Evolutionary conservation across 2,888 invertebrate genomes (phyloP).

Genomic region (Ectobius pallidus): DNA sequence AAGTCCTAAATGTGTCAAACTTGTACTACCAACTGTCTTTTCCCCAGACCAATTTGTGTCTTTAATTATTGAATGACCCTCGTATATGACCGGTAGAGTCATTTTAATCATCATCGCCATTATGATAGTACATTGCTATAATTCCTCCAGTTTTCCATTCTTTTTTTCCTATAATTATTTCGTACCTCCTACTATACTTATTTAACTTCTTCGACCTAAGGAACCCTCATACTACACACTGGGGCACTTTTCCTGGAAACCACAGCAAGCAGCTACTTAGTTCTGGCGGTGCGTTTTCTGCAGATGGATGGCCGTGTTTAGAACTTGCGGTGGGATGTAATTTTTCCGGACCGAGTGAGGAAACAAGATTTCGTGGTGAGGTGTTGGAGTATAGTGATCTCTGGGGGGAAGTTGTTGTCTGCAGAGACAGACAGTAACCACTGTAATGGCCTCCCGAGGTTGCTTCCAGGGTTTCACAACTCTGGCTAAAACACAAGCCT

Average conservation of each 20-base stretch:
- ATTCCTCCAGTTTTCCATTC: no score
- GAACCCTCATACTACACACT: neutral
- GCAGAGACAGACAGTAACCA: constrained; percentile 3
- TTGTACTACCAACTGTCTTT: no score
- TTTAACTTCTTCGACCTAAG: no score
- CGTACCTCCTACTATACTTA: no score
- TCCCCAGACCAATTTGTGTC: no score
- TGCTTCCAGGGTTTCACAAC: neutral
- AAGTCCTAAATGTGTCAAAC: no score
- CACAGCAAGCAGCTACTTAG: no score
- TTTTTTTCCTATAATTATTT: no score
- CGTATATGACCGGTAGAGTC: no score
- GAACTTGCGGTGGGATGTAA: constrained; percentile 7
- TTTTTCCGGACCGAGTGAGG: neutral
- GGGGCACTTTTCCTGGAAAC: neutral
- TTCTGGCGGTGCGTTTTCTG: neutral
- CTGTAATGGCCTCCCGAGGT: constrained; percentile 3
- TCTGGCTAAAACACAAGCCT: neutral
- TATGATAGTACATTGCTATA: no score
- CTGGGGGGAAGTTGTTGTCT: neutral
- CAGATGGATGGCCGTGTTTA: neutral
- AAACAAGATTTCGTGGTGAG: neutral
- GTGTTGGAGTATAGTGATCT: constrained; percentile 14
- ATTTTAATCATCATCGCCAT: no score
- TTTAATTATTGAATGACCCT: no score